phyloP scores from a whole-genome alignment of 2,888 invertebrate species.

The Deilephila elpenor region DNA sequence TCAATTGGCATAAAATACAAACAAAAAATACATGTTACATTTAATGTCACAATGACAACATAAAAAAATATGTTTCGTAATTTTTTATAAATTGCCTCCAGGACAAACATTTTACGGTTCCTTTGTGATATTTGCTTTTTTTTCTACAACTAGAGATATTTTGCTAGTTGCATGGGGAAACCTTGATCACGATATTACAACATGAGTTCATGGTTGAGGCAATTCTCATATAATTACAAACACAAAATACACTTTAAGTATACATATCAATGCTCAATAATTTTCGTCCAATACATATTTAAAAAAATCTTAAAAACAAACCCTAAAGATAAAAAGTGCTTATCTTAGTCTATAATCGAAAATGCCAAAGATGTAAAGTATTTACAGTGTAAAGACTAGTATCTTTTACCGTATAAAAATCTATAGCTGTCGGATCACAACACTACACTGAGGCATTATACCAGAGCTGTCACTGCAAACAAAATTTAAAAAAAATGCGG shows the following conservation, averaged over 20 bases:
- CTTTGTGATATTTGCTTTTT: neutral
- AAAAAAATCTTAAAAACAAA: neutral
- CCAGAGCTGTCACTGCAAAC: too few species aligned
- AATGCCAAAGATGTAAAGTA: constrained; percentile 8
- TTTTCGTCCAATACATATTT: neutral
- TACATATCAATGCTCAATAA: neutral
- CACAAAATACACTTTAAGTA: neutral
- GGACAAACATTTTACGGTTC: neutral
- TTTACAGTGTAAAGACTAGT: constrained; percentile 17
- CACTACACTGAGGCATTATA: neutral
- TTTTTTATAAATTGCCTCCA: too few species aligned
- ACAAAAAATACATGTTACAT: neutral
- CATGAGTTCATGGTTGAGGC: too few species aligned
- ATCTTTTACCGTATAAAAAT: neutral
- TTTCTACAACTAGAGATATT: too few species aligned
- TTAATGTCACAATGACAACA: too few species aligned
- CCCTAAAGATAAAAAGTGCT: neutral
- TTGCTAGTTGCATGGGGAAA: too few species aligned
- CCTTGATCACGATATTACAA: too few species aligned
- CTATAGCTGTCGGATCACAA: neutral
- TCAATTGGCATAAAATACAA: neutral
- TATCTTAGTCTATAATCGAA: neutral
- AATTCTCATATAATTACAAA: neutral
- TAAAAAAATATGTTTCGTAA: too few species aligned
- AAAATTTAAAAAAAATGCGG: too few species aligned